Evolutionary conservation across 2,113 vertebrate genomes (phyloP).

Genomic region (Vanacampus margaritifer): DNA sequence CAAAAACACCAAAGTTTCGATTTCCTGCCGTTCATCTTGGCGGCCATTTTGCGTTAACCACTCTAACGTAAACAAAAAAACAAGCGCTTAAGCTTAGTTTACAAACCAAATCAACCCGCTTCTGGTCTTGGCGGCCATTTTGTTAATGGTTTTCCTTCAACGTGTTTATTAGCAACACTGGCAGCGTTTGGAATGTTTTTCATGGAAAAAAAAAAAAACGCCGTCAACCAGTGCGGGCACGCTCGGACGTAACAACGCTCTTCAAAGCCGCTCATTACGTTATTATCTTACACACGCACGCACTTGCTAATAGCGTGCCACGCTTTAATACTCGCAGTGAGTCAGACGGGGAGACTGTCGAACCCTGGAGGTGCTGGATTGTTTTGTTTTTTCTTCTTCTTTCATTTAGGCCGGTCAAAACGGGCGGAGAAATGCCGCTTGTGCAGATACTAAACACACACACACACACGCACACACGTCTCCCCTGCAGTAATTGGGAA

Average conservation of each 20-base stretch:
- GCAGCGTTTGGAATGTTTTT: background rate
- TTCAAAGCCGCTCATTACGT: constrained; percentile 12
- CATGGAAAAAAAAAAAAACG: background rate
- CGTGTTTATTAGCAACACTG: background rate
- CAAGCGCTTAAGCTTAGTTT: no score
- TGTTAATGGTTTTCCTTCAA: background rate
- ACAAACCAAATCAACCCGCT: background rate
- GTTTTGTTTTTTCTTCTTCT: constrained; percentile 11
- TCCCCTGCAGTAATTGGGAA: constrained; percentile 66
- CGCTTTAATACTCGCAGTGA: constrained; percentile 58
- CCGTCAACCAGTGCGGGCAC: background rate
- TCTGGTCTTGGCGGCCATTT: background rate
- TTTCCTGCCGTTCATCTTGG: no score
- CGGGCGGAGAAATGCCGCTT: constrained; percentile 41
- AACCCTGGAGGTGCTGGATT: constrained; percentile 49
- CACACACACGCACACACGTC: constrained; percentile 41
- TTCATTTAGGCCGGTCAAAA: constrained; percentile 62
- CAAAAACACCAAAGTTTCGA: no score
- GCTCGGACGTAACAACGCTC: constrained; percentile 4
- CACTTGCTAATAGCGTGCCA: constrained; percentile 14
- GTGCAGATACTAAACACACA: constrained; percentile 42
- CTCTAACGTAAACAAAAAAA: no score
- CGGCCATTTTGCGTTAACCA: no score
- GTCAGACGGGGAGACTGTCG: constrained; percentile 57
- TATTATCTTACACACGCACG: constrained; percentile 2